Conservation (phyloP, 2,797 vertebrate genomes). For the Paramormyrops hopkinsi region DNA sequence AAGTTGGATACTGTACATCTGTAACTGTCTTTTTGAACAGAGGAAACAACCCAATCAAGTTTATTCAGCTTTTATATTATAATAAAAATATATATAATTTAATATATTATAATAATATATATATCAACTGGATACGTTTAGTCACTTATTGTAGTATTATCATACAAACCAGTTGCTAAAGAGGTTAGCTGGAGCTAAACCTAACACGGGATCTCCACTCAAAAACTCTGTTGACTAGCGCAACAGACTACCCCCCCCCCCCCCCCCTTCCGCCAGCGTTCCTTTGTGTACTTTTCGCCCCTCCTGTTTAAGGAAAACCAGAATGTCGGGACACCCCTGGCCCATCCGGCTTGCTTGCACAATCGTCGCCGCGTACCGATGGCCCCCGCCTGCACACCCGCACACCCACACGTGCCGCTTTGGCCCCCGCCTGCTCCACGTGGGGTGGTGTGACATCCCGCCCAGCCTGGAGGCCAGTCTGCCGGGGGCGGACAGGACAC, state of each 20-base stretch:
- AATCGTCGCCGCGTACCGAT: not conserved
- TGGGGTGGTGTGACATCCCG: not conserved
- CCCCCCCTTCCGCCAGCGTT: not conserved
- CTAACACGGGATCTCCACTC: not conserved
- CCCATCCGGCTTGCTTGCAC: not conserved
- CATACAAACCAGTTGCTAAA: not conserved
- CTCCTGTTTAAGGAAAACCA: constrained; percentile 7
- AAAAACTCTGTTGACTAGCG: not conserved
- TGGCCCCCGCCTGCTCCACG: not conserved
- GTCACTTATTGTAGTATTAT: not conserved
- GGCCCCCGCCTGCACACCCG: not conserved
- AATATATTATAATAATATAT: not conserved
- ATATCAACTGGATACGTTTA: not conserved
- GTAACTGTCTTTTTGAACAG: not conserved
- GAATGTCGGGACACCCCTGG: not conserved
- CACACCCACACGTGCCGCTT: not conserved
- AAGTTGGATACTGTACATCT: not conserved
- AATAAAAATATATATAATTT: no score
- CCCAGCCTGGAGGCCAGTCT: not conserved
- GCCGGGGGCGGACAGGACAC: not conserved
- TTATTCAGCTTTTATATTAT: not conserved
- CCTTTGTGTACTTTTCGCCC: not conserved
- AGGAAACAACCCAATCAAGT: not conserved
- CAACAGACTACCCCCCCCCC: not conserved
- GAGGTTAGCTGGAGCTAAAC: not conserved